A percentile compares a stretch with the other conserved stretches of the same genome.
phyloP scores from a whole-genome alignment of 2,888 invertebrate species.

The Noctua janthe region DNA sequence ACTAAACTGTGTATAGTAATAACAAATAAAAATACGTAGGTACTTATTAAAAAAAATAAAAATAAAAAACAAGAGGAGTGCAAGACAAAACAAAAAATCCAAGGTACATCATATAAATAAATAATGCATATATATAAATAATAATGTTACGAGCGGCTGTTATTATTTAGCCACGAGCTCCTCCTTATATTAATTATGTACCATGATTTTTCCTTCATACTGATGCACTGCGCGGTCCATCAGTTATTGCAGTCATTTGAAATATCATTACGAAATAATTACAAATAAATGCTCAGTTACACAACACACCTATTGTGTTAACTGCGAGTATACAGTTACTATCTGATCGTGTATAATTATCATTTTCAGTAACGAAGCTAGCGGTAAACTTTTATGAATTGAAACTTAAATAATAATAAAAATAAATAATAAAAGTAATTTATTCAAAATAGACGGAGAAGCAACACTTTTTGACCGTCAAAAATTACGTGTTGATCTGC shows the following conservation, averaged over 20 bases:
- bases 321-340: slow-evolving; percentile 8
- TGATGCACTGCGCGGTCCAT: slow-evolving; percentile 31
- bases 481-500: neutral
- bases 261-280: slow-evolving; percentile 50
- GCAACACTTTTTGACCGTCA: neutral
- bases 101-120: no score
- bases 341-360: slow-evolving; percentile 43
- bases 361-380: slow-evolving; percentile 42
- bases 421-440: no score
- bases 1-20: no score
- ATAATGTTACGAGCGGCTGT: no score
- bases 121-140: no score
- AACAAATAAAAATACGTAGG: no score
- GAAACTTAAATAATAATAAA: neutral
- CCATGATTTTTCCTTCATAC: neutral
- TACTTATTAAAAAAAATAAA: no score
- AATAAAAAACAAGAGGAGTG: no score
- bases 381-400: neutral
- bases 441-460: neutral
- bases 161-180: no score
- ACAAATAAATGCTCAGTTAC: slow-evolving; percentile 40
- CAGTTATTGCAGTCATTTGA: slow-evolving; percentile 51
- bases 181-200: no score
- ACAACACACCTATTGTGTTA: slow-evolving; percentile 43
- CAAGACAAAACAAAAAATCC: no score